Base-by-base conservation (phyloP, 2,888 invertebrate species). In the Ectemnius continuus region DNA sequence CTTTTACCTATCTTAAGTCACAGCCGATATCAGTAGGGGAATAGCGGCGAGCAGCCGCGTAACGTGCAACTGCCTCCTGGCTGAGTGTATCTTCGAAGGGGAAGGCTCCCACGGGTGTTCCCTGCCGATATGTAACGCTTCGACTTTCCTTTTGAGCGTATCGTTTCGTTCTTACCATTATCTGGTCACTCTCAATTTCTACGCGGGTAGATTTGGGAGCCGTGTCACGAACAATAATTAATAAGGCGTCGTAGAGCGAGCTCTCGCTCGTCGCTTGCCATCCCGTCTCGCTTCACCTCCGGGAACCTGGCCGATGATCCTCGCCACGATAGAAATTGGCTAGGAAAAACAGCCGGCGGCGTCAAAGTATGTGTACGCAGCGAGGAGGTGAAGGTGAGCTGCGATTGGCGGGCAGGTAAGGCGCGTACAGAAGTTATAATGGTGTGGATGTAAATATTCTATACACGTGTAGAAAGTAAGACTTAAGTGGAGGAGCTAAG, bases 371-470 rank as follows among this genome's bases (percentile, higher is more conserved):
- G 68, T 47, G 59, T 62, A 46, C 60, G 68, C 52, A 62, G 23
- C 3, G 23, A 23, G 64, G 61, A 76, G 70, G 66, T 76, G 66
- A 70, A 61, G 20, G 62, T 28, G 78, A 62, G 70, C 70, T 59
- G 63, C 62, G 58, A 66, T 75, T 72, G 72, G 70, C 72, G 77
- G 75, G 67, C 36, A 45, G 48, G 57, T 58, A 70, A 48, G 63
- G 46, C 77, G 67, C 67, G 69, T 48, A 72, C 60, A 69, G 64
- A 63, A 45, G 70, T 66, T 56, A 60, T 26, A 58, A 36, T 68
- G 73, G 72, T 78, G 73, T 82, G 79, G 67, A 75, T 84, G 84
- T 84, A 84, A 76, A 84, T 84, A 84, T 78, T 77, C 81, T 80
- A 79, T 80, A 73, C 74, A 74, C 75, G 81, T 79, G 76, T 85